These are phyloP conservation scores for Coenonympha arcania DNA, from an alignment of 2,888 invertebrate species.

Conservation along the genomic window DNA sequence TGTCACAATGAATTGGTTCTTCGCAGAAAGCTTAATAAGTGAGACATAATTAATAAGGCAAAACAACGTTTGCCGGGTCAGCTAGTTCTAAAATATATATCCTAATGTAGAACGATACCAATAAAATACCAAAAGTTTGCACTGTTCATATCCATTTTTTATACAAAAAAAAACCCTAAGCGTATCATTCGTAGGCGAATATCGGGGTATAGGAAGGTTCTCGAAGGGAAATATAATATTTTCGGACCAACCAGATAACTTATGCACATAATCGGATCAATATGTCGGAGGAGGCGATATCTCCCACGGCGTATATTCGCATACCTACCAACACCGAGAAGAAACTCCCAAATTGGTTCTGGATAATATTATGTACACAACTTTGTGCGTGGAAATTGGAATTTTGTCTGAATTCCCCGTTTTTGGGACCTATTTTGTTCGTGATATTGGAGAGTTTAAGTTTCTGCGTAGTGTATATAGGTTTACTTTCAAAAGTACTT, in stretches of 20 bases:
- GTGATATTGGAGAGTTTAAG: no score
- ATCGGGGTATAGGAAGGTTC: not conserved
- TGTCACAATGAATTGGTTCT: no score
- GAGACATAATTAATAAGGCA: no score
- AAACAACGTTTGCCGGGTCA: no score
- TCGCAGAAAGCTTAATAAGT: no score
- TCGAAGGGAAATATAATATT: not conserved
- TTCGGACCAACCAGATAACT: constrained; percentile 6
- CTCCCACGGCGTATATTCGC: not conserved
- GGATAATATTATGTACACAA: not conserved
- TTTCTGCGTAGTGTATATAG: no score
- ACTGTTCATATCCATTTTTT: not conserved
- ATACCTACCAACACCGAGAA: constrained; percentile 11
- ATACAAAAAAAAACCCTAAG: not conserved
- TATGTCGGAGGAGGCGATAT: constrained; percentile 11
- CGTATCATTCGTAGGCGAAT: not conserved
- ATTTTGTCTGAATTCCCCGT: no score
- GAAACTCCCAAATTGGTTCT: constrained; percentile 9
- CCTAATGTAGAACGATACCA: no score
- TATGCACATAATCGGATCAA: constrained; percentile 28
- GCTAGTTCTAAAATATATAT: no score
- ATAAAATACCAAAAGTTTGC: not conserved
- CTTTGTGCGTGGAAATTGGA: no score
- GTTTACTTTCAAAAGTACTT: no score
- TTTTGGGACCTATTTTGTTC: no score